Evolutionary conservation across 2,797 vertebrate species (phyloP).

Genomic region (Phrynocephalus forsythii): DNA sequence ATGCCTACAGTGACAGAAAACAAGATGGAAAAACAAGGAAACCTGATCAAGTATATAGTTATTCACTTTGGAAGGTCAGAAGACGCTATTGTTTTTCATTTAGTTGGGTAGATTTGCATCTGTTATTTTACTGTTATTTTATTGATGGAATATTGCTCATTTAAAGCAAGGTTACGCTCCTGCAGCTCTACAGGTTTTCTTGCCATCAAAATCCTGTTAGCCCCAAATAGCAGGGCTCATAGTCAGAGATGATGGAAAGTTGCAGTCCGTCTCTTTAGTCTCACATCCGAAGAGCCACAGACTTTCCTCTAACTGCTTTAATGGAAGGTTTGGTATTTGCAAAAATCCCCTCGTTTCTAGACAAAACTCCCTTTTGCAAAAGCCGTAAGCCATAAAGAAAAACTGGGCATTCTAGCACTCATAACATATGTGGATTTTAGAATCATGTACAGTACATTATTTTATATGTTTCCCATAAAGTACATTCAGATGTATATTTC

Average conservation of each 20-base stretch:
- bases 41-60: constrained; percentile 96
- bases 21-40: constrained; percentile 97
- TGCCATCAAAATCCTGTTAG: not conserved
- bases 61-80: constrained; percentile 93
- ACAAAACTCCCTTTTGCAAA: too few species aligned
- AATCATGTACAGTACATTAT: not conserved
- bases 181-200: not conserved
- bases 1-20: constrained; percentile 99
- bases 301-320: not conserved
- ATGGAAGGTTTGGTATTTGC: too few species aligned
- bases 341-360: too few species aligned
- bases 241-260: not conserved
- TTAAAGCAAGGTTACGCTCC: not conserved
- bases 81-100: constrained; percentile 2
- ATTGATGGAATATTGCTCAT: not conserved
- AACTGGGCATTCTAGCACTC: not conserved
- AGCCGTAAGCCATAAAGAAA: too few species aligned
- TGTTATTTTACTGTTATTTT: not conserved
- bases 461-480: not conserved
- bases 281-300: not conserved
- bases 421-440: not conserved
- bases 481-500: not conserved
- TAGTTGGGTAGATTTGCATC: not conserved
- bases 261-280: not conserved
- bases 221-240: not conserved